Base-by-base conservation (phyloP, 1,140 invertebrate species). In the Drosophila neocordata region DNA sequence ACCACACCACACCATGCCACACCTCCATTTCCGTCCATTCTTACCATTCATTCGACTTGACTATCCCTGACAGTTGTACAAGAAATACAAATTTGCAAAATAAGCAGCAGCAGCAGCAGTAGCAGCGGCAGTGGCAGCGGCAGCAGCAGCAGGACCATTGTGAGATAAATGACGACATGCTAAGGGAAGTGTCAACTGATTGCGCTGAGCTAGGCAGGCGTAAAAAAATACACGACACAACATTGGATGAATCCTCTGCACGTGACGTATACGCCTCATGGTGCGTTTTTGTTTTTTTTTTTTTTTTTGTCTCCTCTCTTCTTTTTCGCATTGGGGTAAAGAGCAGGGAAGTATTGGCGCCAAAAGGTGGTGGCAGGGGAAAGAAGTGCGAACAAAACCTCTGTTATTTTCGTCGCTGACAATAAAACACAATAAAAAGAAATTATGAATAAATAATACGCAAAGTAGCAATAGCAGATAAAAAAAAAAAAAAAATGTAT, bases 21-120 rank as follows among this genome's bases (percentile, higher is more conserved):
- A 52, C 18, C 55, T 31, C 15, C 53, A 38, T 51, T 52, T 37
- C 53, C 65, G 15, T 59, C 53, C 52, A 64, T 27, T 51, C 27
- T 20, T 62, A 58, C 61, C 57, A 13, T 27, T 73, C 83, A 66
- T 55, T 24, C 53, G 24, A 31, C 24, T 27, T 56, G 53, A 56
- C 53, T 56, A 56, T 56, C 53, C 37, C 44, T 83, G 83, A 87
- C 83, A 87, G 83, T 87, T 88, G 83, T 87, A 87, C 84, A 87
- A 87, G 83, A 87, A 87, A 87, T 87, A 83, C 76, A 87, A 87
- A 87, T 87, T 87, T 87, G 83, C 83, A 87, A 89, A 83, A 88
- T 87, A 87, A 87, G 83, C 83, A 87, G 65, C 79, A 72, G 76
- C 53, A 52, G 41, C 22, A 87, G 65, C 79, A 72, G 76, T 38